phyloP scores from a whole-genome alignment of 2,888 invertebrate species.

The Cephus rjabovi region DNA sequence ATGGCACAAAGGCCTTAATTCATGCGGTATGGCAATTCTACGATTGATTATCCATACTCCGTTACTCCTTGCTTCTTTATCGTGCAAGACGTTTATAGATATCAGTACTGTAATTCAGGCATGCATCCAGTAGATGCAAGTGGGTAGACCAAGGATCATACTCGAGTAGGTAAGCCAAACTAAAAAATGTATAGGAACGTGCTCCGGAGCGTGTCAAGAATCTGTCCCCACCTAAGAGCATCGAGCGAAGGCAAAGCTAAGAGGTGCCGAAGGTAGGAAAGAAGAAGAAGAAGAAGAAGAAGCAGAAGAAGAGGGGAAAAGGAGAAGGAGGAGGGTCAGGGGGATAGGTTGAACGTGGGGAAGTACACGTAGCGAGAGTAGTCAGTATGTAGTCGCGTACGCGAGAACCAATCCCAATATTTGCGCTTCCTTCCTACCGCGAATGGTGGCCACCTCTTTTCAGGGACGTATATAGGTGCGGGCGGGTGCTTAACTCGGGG shows the following conservation, averaged over 20 bases:
- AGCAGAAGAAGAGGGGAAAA: slow-evolving; percentile 6
- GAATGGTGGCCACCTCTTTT: slow-evolving; percentile 61
- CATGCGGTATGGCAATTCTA: neutral
- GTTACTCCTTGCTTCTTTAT: neutral
- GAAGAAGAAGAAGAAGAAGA: slow-evolving; percentile 16
- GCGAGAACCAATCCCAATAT: slow-evolving; percentile 62
- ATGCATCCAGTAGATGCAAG: neutral
- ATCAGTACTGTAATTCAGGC: neutral
- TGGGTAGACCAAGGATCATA: neutral
- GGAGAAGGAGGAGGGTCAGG: neutral
- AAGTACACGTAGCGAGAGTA: slow-evolving; percentile 49
- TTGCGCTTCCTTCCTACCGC: slow-evolving; percentile 61
- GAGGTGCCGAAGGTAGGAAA: slow-evolving; percentile 29
- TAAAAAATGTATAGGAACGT: slow-evolving; percentile 30
- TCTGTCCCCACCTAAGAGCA: slow-evolving; percentile 48
- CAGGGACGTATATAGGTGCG: slow-evolving; percentile 44
- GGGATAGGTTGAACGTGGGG: slow-evolving; percentile 2
- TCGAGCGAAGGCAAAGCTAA: slow-evolving; percentile 18
- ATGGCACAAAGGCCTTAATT: neutral
- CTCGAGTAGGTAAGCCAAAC: neutral
- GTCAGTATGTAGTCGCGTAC: slow-evolving; percentile 51
- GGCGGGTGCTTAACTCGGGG: neutral
- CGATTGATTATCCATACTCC: neutral
- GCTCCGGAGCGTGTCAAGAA: slow-evolving; percentile 49
- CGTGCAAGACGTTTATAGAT: neutral